Conservation (phyloP, 2,888 invertebrate species). For the Muschampia plurimacula region DNA sequence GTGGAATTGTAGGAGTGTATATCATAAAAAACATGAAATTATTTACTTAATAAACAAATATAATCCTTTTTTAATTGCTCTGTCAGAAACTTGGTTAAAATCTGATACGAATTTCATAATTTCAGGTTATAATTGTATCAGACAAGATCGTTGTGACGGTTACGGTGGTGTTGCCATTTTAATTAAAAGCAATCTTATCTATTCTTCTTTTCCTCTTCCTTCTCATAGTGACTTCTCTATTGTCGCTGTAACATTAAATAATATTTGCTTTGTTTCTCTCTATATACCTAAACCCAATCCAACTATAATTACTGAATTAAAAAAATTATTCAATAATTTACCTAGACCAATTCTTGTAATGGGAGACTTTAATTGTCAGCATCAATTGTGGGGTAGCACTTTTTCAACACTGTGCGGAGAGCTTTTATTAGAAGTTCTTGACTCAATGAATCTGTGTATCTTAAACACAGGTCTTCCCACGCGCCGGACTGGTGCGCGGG, state of each 20-base stretch:
- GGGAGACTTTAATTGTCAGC: no score
- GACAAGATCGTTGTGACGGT: slow-evolving; percentile 2
- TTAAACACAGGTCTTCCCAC: not conserved
- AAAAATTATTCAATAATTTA: not conserved
- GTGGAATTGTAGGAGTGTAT: no score
- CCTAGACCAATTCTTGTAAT: not conserved
- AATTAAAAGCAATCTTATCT: not conserved
- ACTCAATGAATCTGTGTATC: not conserved
- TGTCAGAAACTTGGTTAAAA: no score
- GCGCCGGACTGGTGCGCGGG: not conserved
- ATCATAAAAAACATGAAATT: not conserved
- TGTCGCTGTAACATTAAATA: not conserved
- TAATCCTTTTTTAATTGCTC: no score
- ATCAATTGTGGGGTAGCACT: not conserved
- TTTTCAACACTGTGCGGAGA: not conserved
- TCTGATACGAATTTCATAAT: not conserved
- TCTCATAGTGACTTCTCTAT: not conserved
- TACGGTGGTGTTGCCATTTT: slow-evolving; percentile 7
- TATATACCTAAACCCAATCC: not conserved
- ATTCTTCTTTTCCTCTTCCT: not conserved
- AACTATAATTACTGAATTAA: no score
- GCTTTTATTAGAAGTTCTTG: not conserved
- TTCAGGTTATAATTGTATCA: slow-evolving; percentile 9
- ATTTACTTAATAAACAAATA: not conserved
- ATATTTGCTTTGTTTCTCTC: slow-evolving; percentile 1